A percentile compares a stretch with the other conserved stretches of the same genome.
These are phyloP conservation scores for Papilio aristodemus DNA, from an alignment of 1,140 invertebrate species.

Conservation along the genomic window DNA sequence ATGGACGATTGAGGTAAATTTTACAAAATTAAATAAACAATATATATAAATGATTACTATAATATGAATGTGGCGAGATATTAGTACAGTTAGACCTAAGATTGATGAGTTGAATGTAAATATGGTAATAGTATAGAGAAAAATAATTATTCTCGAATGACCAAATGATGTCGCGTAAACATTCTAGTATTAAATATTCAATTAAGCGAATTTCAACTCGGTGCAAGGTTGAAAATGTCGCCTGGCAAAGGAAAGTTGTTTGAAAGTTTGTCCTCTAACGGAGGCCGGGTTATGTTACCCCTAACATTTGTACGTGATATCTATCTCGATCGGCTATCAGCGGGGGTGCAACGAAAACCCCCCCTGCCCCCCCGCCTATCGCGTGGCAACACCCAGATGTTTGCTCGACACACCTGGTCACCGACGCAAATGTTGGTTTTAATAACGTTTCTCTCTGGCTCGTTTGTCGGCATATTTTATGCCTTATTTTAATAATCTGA, in stretches of 20 bases:
- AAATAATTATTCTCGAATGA: background rate
- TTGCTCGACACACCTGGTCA: constrained; percentile 13
- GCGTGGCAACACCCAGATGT: constrained; percentile 23
- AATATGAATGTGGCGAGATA: too few species aligned
- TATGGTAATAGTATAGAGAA: background rate
- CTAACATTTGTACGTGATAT: constrained; percentile 22
- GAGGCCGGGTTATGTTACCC: constrained; percentile 1
- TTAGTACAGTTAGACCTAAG: too few species aligned
- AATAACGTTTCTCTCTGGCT: constrained; percentile 1
- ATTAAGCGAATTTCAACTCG: background rate
- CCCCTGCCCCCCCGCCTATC: background rate
- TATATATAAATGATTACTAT: too few species aligned
- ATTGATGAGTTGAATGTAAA: too few species aligned
- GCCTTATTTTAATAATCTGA: background rate
- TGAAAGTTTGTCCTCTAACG: background rate
- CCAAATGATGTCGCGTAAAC: background rate
- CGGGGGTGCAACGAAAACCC: constrained; percentile 28
- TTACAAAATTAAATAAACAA: too few species aligned
- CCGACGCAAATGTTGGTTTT: constrained; percentile 8
- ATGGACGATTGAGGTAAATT: too few species aligned
- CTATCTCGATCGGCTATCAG: constrained; percentile 15
- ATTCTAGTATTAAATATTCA: background rate
- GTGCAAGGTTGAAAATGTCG: background rate
- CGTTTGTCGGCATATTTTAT: constrained; percentile 9
- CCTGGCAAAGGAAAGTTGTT: constrained; percentile 17